Base-by-base conservation (phyloP, 2,888 invertebrate species). In the Lordiphosa fenestrarum region DNA sequence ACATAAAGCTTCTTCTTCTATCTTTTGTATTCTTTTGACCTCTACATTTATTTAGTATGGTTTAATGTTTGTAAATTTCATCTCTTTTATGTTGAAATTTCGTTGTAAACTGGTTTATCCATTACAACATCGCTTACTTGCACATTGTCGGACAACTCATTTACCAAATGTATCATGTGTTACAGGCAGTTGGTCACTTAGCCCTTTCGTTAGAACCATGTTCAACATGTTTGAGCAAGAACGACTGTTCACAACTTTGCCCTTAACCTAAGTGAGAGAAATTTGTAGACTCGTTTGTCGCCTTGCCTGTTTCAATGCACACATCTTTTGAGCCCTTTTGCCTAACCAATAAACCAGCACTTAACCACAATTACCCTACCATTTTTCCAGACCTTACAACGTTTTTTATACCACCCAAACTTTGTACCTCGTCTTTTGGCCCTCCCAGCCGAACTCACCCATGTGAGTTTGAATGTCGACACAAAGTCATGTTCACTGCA, bases 281-380 rank as follows among this genome's bases (percentile, higher is more conserved):
- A 2, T 25, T 25, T 4, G 23, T n/a, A 23, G 6, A 23, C 6
- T 44, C 53, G 49, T 72, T 50, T 47, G 60, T 51, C 60, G 51
- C 51, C 36, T 61, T 61, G 52, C 46, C 62, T 49, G 63, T 44
- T 59, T 57, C 65, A 69, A 74, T 78, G 60, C 63, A 74, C 61
- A 35, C 57, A 72, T 77, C 70, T 83, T 76, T 75, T 70, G 76
- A 58, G 19, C 19, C 19, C 44, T 66, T 69, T 47, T 53, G 55
- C 19, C 19, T 3, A 50, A 62, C 38, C 9, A 54, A 47, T 39
- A 47, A 82, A 78, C 80, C 80, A 72, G 73, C 85, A 87, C 76
- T 86, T 86, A 86, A 82, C 80, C 77, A 82, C 84, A 87, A 86
- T 86, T 86, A 84, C 84, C 74, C 67, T 69, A 71, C 62, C 44